Evolutionary conservation across 2,113 vertebrate genomes (phyloP).

Genomic region (Rana temporaria): DNA sequence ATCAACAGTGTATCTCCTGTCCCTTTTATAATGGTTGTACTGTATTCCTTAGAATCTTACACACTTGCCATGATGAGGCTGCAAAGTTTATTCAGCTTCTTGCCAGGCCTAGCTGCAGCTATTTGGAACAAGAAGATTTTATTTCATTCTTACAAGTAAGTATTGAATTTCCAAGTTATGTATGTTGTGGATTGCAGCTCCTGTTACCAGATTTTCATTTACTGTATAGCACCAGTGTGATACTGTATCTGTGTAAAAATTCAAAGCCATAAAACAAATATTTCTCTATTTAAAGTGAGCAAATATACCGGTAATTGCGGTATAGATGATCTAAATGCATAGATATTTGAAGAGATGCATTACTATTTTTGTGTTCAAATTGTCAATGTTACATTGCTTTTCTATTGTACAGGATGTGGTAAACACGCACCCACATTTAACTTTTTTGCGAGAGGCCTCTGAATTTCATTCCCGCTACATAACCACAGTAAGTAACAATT

Average conservation of each 20-base stretch:
- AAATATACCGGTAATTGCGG: no score
- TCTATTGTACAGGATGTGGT: constrained; percentile 86
- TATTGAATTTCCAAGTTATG: neutral
- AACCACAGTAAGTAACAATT: constrained; percentile 84
- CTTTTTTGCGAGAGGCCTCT: constrained; percentile 91
- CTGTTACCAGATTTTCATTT: no score
- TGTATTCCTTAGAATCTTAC: constrained; percentile 78
- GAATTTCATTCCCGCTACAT: constrained; percentile 97
- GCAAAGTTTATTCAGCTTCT: constrained; percentile 93
- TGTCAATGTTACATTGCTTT: neutral
- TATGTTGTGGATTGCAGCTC: constrained; percentile 3
- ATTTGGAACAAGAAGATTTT: constrained; percentile 96
- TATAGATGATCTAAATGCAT: neutral
- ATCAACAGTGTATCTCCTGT: no score
- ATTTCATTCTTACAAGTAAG: constrained; percentile 95
- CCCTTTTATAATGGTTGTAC: neutral
- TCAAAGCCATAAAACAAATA: no score
- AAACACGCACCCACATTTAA: constrained; percentile 88
- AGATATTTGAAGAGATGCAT: neutral
- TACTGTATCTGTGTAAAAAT: no score
- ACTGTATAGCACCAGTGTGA: no score
- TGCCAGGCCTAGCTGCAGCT: constrained; percentile 88
- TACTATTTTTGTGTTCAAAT: neutral
- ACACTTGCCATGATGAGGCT: constrained; percentile 91
- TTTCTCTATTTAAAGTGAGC: no score